Evolutionary conservation across 2,797 vertebrate species (phyloP), one percentile per base, ranked within the genome.

Genomic region (Periophthalmus magnuspinnatus): DNA sequence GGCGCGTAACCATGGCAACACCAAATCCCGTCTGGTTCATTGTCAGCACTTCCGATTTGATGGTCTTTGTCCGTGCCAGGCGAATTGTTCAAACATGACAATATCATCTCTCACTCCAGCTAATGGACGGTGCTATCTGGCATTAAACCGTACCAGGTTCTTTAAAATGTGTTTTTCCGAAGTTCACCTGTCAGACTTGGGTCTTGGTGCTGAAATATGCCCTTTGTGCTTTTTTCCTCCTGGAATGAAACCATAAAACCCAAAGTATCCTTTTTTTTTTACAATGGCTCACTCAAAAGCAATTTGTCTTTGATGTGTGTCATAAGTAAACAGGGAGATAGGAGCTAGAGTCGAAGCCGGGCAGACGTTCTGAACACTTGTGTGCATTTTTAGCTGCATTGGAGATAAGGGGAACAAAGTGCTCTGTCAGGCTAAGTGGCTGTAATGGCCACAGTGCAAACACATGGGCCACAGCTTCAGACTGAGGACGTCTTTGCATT

Each of bases 371-470:
- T 80, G 86, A 90, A 88, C 86, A 84, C 77, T 90, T 74, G 69
- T 75, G 71, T 21, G 21, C 6, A 13, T 64, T 82, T 86, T 81
- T 72, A 77, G 82, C 79, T 62, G 76, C 64, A 77, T 47, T 32
- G 81, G 67, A 87, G 90, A 90, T 90, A 90, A 91, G 80, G 82
- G 79, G 84, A 88, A 82, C 88, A 88, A 90, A 92, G 81, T 79
- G 85, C 78, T 87, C 87, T 88, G 89, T 90, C 89, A 83, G 74
- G 58, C 77, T 90, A 90, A 92, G 89, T 90, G 91, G 83, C 86
- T 69, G 79, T 92, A 93, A 92, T 90, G 86, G 85, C 89, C 71
- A 56, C 82, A 84, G 78, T 88, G 75, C 89, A 92, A 93, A 93
- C 90, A 92, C 61, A 70, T 47, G 63, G 70, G 77, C 72, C 72